Base-by-base conservation (phyloP, 2,797 vertebrate genomes). In the Taeniopygia guttata region DNA sequence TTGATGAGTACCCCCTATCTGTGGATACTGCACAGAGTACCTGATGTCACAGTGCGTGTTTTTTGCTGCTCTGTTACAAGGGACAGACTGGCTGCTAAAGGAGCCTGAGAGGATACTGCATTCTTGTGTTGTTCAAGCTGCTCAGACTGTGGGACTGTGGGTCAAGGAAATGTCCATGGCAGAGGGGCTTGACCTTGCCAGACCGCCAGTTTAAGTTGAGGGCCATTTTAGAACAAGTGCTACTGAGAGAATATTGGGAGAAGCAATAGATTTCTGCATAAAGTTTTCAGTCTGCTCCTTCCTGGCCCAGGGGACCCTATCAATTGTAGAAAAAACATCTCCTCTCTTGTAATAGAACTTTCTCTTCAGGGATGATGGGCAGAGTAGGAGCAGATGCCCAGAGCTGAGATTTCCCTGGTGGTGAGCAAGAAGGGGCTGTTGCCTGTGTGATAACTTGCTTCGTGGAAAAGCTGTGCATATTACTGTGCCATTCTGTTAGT, bases 141-240 rank as follows among this genome's bases (percentile, higher is more conserved):
- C 32, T 83, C 38, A 58, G 48, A 16, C 63, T 77, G 56, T n/a
- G 55, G 29, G 63, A 14, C 59, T 75, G 63, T n/a, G 48, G 26
- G 63, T 38, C 43, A 67, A 76, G 40, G 45, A 75, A 76, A 67
- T 83, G 40, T 56, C 52, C 7, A 0, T 63, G 48, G 63, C 56
- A 87, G 11, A 32, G 46, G 20, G 8, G n/a, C 36, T 59, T 86
- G 40, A 42, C 62, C 17, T 60, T 74, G 18, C 38, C 49, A 43
- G 49, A 32, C n/a, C 1, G 1, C 16, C 66, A 46, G 45, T 68
- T 89, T 75, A 29, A 6, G 13, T 1, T 73, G 74, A 52, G 16
- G 13, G 43, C 32, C 1, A 1, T n/a, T 66, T 60, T 32, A 78
- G 40, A 52, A 30, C 1, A 5, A 72, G 34, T 1, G 1, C 36